Conservation (phyloP, 1,140 invertebrate genomes). For the Tenebrio molitor region DNA sequence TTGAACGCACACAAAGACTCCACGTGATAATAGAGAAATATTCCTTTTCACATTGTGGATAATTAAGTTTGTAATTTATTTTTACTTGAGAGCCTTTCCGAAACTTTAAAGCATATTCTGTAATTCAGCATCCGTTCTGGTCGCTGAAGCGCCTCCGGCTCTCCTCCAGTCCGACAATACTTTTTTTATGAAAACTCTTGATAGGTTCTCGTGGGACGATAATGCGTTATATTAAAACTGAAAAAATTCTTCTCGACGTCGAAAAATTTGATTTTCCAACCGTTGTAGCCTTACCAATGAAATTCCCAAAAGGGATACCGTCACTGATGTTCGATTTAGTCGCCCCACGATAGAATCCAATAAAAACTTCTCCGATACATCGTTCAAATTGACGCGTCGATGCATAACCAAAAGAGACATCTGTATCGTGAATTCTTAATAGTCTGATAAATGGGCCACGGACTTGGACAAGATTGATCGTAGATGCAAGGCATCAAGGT, state of each 20-base stretch:
- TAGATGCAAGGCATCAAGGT: background rate
- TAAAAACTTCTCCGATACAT: conserved; percentile 38
- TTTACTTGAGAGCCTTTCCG: too few species aligned
- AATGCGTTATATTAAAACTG: conserved; percentile 33
- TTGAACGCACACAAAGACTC: too few species aligned
- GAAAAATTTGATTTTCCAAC: conserved; percentile 38
- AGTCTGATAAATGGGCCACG: conserved; percentile 18
- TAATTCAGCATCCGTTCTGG: background rate
- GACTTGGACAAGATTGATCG: conserved; percentile 17
- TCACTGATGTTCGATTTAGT: conserved; percentile 35
- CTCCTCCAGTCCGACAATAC: conserved; percentile 1
- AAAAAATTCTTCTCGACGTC: conserved; percentile 28
- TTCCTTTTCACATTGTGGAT: too few species aligned
- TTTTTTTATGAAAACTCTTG: background rate
- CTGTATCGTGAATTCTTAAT: conserved; percentile 20
- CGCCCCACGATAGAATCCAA: conserved; percentile 30
- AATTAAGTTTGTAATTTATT: too few species aligned
- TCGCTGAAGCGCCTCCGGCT: background rate
- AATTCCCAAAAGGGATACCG: conserved; percentile 27
- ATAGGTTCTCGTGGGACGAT: conserved; percentile 3
- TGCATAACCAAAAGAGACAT: conserved; percentile 33
- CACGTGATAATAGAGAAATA: too few species aligned
- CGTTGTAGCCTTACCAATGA: conserved; percentile 16
- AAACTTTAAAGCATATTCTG: background rate
- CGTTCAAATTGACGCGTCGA: conserved; percentile 31